Evolutionary conservation across 2,797 vertebrate species (phyloP).

Genomic region (Cynopterus sphinx): DNA sequence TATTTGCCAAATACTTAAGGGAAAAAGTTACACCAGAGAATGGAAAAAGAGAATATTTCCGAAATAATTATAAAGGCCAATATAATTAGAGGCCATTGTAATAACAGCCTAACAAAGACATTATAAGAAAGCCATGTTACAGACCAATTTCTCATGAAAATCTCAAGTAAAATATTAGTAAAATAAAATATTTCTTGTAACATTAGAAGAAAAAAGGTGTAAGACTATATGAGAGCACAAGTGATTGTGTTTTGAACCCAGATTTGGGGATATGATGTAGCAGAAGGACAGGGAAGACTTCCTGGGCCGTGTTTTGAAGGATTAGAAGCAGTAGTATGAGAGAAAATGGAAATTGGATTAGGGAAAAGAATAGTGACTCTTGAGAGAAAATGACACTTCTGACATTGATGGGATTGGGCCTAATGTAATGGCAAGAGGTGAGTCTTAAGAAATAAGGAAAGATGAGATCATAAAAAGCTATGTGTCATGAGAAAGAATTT

Average conservation of each 20-base stretch:
- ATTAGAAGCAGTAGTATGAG: neutral
- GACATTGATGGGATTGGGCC: neutral
- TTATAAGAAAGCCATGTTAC: neutral
- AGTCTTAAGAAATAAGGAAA: neutral
- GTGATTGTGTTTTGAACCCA: constrained; percentile 25
- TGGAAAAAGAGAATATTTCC: neutral
- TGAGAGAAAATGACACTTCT: neutral
- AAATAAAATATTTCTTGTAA: neutral
- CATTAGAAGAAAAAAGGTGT: neutral
- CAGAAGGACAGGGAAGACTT: neutral
- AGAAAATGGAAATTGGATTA: neutral
- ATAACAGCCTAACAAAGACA: neutral
- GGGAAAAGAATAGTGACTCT: neutral
- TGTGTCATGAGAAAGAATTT: neutral
- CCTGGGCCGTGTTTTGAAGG: neutral
- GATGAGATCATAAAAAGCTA: constrained; percentile 15
- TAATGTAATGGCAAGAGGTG: neutral
- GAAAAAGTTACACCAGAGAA: neutral
- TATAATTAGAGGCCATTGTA: neutral
- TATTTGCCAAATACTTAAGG: constrained; percentile 27
- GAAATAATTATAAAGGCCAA: neutral
- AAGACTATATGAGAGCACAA: neutral
- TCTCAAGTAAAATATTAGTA: neutral
- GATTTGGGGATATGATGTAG: neutral
- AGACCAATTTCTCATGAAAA: neutral